Percentiles rank a stretch among this genome's conserved stretches.
phyloP scores from a whole-genome alignment of 1,140 invertebrate genomes.

The Spodoptera litura region DNA sequence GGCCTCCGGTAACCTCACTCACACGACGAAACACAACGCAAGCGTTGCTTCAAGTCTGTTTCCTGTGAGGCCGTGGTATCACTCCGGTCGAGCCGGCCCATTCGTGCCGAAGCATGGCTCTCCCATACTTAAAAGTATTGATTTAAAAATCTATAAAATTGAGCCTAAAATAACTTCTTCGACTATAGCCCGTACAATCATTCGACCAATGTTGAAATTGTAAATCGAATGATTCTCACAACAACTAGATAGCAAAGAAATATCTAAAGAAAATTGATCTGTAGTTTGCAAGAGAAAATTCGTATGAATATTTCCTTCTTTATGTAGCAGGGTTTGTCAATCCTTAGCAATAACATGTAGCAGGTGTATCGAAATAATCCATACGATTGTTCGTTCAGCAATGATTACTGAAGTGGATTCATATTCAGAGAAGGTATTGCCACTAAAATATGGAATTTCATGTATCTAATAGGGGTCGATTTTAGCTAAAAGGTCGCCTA shows the following conservation, averaged over 20 bases:
- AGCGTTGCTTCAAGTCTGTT: no score
- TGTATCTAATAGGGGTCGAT: constrained; percentile 7
- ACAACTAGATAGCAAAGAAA: neutral
- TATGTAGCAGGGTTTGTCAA: constrained; percentile 6
- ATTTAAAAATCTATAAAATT: no score
- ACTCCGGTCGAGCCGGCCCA: no score
- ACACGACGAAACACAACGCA: no score
- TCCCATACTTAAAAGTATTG: no score
- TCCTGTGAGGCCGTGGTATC: no score
- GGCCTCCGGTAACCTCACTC: no score
- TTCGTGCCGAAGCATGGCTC: no score
- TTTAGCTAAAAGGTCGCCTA: constrained; percentile 5
- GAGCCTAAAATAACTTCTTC: no score
- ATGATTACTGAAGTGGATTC: constrained; percentile 18
- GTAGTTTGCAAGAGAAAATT: neutral
- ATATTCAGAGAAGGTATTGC: constrained; percentile 9
- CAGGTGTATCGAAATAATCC: constrained; percentile 26
- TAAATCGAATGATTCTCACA: neutral
- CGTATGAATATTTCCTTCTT: neutral
- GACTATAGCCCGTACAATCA: no score
- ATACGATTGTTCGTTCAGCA: constrained; percentile 15
- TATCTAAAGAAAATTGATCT: neutral
- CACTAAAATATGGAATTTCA: constrained; percentile 11
- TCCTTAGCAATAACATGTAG: neutral
- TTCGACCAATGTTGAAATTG: no score